A percentile compares a stretch with the other conserved stretches of the same genome.
These are phyloP conservation scores for Belgica antarctica DNA, from an alignment of 2,888 invertebrate species.

Conservation along the genomic window DNA sequence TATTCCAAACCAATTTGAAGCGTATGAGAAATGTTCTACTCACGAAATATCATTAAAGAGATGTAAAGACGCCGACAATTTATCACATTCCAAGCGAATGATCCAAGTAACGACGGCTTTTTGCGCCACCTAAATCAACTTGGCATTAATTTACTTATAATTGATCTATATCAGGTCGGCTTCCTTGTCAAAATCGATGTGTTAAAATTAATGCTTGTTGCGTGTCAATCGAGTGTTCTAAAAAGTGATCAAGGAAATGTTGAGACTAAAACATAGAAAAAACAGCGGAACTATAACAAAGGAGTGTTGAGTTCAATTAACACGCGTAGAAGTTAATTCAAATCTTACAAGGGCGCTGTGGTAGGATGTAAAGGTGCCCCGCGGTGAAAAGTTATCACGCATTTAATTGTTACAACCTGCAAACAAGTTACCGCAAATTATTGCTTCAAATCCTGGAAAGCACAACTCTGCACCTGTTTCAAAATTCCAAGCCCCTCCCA, in stretches of 20 bases:
- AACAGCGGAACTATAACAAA: too few relatives aligned
- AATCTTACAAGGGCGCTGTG: too few relatives aligned
- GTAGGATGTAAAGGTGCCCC: too few relatives aligned
- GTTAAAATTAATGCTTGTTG: too few relatives aligned
- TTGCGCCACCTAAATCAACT: neutral
- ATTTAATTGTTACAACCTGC: neutral
- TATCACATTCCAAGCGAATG: neutral
- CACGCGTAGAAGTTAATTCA: too few relatives aligned
- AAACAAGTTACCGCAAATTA: neutral
- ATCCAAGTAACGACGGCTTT: neutral
- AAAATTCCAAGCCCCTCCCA: neutral
- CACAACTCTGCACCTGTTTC: neutral
- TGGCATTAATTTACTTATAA: slow-evolving; percentile 36
- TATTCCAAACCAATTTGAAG: slow-evolving; percentile 19
- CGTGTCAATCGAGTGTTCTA: too few relatives aligned
- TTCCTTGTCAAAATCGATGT: too few relatives aligned
- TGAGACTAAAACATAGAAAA: too few relatives aligned
- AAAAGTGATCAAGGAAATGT: too few relatives aligned
- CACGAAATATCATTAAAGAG: slow-evolving; percentile 29
- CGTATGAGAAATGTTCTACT: slow-evolving; percentile 1
- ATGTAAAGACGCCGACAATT: slow-evolving; percentile 23
- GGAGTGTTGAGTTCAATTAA: too few relatives aligned
- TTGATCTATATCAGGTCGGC: slow-evolving; percentile 22
- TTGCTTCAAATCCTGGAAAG: neutral
- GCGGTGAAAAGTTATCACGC: neutral